Evolutionary conservation across 2,113 vertebrate genomes (phyloP), one percentile per base, ranked within the genome.

Genomic region (Bolborhynchus lineola): DNA sequence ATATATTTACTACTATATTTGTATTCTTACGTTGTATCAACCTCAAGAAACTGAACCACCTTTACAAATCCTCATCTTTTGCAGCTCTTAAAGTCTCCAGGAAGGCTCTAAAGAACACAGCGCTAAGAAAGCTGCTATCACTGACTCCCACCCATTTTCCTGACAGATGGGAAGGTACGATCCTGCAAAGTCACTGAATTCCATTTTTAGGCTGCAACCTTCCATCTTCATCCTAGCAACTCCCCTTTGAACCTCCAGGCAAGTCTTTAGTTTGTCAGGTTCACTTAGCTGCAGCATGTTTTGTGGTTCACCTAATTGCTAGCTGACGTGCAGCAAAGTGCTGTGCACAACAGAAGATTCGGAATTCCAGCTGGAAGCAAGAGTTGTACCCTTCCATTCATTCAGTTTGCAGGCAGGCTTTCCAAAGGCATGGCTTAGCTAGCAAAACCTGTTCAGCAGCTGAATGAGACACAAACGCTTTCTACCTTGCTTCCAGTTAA

Each of bases 221-320:
- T 82, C 65, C 52, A 47, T 84, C 93, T 92, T 75, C 39, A 84
- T 74, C 68, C 41, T 26, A 79, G 39, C 41, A 77, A 39, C 57
- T 59, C 17, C 72, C 60, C 81, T 95, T 82, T 95, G 93, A 97
- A 55, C 49, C 81, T 57, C 31, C 60, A 83, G 46, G 59, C 74
- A 91, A 79, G 77, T 5, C 70, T 91, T 67, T 9, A 49, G 59
- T 87, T 70, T 80, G 74, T 10, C 55, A 67, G 47, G 63, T 55
- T 85, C 46, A 16, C 82, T 79, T 29, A 14, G 67, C 76, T 79
- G 47, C 70, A 93, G 77, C 70, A 77, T 47, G 63, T 80, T 88
- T 67, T 88, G 88, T 42, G 92, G 92, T 86, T 90, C 90, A 53
- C 7, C 71, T 96, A 93, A 96, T 90, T 97, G 75, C 53, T 60